Evolutionary conservation across 2,113 vertebrate species (phyloP).

Genomic region (Plectropomus leopardus): DNA sequence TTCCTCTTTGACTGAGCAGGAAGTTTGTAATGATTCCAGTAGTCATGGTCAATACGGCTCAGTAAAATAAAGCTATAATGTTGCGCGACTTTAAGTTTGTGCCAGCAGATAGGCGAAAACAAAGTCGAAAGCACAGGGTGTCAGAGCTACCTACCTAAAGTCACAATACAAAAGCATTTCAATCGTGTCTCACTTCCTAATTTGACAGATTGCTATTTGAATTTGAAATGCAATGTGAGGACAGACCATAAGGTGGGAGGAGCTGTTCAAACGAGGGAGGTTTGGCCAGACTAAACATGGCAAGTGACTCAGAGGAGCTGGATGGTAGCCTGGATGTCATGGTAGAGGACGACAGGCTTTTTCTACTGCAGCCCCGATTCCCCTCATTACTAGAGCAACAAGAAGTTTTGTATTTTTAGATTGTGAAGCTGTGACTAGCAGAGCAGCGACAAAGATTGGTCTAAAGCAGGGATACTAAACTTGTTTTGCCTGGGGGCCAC

Average conservation of each 20-base stretch:
- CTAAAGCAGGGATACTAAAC: background rate
- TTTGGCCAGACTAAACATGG: slow-evolving; percentile 42
- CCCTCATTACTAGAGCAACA: slow-evolving; percentile 3
- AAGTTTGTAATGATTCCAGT: slow-evolving; percentile 25
- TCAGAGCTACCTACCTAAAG: slow-evolving; percentile 8
- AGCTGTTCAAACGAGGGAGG: slow-evolving; percentile 47
- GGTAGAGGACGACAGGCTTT: slow-evolving; percentile 13
- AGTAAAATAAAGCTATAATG: slow-evolving; percentile 3
- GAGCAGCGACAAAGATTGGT: background rate
- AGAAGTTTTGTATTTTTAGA: slow-evolving; percentile 14
- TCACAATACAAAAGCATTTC: background rate
- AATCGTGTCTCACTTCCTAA: slow-evolving; percentile 10
- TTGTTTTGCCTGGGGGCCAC: too few species aligned
- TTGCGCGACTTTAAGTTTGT: slow-evolving; percentile 10
- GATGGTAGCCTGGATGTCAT: slow-evolving; percentile 27
- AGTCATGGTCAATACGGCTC: slow-evolving; percentile 3
- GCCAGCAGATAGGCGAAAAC: slow-evolving; percentile 6
- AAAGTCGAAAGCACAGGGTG: background rate
- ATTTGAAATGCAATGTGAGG: slow-evolving; percentile 13
- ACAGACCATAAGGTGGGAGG: slow-evolving; percentile 37
- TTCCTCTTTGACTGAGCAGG: slow-evolving; percentile 19
- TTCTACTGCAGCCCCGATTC: background rate
- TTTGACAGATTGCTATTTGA: slow-evolving; percentile 38
- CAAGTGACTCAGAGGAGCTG: slow-evolving; percentile 40
- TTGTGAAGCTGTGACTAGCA: background rate